These are phyloP conservation scores for Musca vetustissima DNA, from an alignment of 1,140 invertebrate genomes.

Conservation along the genomic window DNA sequence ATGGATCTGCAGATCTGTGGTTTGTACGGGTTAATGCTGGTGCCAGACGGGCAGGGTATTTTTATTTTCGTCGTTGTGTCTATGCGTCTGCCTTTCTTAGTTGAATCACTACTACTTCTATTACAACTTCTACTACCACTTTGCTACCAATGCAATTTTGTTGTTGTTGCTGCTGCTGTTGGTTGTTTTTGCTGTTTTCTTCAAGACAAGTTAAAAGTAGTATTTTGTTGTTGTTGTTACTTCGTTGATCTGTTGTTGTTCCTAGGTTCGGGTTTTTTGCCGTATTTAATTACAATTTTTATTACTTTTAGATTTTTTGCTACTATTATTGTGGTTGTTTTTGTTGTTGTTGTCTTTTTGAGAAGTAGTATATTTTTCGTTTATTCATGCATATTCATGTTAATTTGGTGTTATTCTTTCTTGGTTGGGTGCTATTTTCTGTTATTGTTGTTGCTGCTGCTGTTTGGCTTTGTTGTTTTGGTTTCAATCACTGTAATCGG, in stretches of 20 bases:
- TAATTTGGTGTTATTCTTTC: slow-evolving; percentile 1
- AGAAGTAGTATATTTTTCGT: slow-evolving; percentile 21
- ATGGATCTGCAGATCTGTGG: too few species aligned
- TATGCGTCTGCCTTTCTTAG: slow-evolving; percentile 19
- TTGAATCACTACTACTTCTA: slow-evolving; percentile 34
- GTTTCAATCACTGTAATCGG: slow-evolving; percentile 31
- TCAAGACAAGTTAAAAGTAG: slow-evolving; percentile 31
- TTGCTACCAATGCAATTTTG: slow-evolving; percentile 6
- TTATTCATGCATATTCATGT: slow-evolving; percentile 21
- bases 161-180: too few species aligned
- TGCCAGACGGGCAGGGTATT: too few species aligned
- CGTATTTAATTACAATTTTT: slow-evolving; percentile 37
- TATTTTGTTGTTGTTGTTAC: too few species aligned
- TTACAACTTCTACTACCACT: slow-evolving; percentile 40
- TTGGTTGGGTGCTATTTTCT: too few species aligned
- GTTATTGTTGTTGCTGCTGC: too few species aligned
- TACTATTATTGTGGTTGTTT: slow-evolving; percentile 28
- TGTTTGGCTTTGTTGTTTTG: neutral
- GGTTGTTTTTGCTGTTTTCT: too few species aligned
- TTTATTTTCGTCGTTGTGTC: neutral
- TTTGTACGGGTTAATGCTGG: too few species aligned
- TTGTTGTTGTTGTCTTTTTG: slow-evolving; percentile 23
- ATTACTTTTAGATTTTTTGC: slow-evolving; percentile 35
- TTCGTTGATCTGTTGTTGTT: slow-evolving; percentile 28
- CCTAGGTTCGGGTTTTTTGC: slow-evolving; percentile 25